phyloP scores from a whole-genome alignment of 2,888 invertebrate species.

The Lycocerus yunnanus region DNA sequence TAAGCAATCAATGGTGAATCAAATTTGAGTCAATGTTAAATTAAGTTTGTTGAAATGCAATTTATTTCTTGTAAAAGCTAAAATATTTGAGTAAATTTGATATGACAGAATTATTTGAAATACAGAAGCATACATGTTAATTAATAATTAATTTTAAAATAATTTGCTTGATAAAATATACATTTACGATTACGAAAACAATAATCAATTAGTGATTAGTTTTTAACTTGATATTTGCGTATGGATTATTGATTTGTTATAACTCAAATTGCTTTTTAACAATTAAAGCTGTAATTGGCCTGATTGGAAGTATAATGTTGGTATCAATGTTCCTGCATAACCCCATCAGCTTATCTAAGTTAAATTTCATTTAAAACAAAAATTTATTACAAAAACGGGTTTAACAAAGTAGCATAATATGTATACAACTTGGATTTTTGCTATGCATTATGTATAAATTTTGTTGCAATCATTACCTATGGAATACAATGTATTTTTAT shows the following conservation, averaged over 20 bases:
- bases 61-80: background rate
- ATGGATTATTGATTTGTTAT: background rate
- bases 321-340: background rate
- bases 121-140: background rate
- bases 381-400: background rate
- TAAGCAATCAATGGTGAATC: background rate
- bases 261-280: background rate
- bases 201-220: background rate
- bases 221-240: background rate
- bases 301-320: background rate
- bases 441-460: background rate
- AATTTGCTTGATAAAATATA: background rate
- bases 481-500: background rate
- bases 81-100: no score
- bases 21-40: background rate
- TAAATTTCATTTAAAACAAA: background rate
- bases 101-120: background rate
- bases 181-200: background rate
- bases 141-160: background rate
- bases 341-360: background rate
- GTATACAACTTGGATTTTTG: background rate
- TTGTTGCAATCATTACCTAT: background rate
- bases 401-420: background rate
- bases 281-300: background rate
- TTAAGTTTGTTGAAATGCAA: background rate